These are phyloP conservation scores for Anagrus nilaparvatae DNA, from an alignment of 1,140 invertebrate species.

Conservation along the genomic window DNA sequence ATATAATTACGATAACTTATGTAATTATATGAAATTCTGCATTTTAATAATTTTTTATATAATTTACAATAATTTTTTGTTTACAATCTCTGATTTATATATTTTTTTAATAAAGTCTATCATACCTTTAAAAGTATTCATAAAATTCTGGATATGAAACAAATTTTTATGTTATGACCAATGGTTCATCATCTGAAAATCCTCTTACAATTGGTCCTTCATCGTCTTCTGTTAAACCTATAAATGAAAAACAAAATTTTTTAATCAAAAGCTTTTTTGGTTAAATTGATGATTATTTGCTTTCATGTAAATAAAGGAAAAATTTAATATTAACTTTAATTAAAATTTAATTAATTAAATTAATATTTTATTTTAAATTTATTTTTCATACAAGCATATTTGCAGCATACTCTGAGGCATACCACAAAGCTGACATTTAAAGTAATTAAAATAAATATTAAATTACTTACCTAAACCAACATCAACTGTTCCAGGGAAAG, in stretches of 20 bases:
- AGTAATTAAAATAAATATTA: conserved; percentile 6
- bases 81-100: not conserved
- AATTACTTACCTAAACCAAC: conserved; percentile 46
- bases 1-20: conserved; percentile 21
- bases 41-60: conserved; percentile 15
- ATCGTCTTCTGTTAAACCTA: conserved; percentile 60
- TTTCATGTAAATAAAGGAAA: conserved; percentile 8
- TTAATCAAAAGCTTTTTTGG: not conserved
- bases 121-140: not conserved
- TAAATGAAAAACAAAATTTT: conserved; percentile 19
- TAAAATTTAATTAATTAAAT: not conserved
- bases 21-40: conserved; percentile 20
- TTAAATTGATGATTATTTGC: not conserved
- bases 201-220: conserved; percentile 79
- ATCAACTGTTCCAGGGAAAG: conserved; percentile 59
- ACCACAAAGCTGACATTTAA: not conserved
- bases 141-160: too few relatives aligned
- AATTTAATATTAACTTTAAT: too few relatives aligned
- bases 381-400: not conserved
- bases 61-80: not conserved
- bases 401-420: not conserved
- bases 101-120: too few relatives aligned
- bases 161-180: conserved; percentile 71
- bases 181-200: conserved; percentile 87
- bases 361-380: not conserved